phyloP scores from a whole-genome alignment of 2,888 invertebrate species.

The Heteromurus nitidus region DNA sequence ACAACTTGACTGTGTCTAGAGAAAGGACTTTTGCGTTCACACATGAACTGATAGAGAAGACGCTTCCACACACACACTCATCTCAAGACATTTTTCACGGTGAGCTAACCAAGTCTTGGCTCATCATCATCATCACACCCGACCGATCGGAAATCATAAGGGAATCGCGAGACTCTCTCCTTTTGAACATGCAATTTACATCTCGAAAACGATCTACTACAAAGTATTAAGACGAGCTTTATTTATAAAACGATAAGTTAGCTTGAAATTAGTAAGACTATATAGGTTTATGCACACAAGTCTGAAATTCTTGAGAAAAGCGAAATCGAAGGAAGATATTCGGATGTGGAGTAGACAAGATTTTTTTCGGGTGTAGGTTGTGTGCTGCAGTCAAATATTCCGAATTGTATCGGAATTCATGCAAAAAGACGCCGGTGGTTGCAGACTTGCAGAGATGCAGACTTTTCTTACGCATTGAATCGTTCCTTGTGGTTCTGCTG shows the following conservation, averaged over 20 bases:
- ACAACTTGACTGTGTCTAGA: neutral
- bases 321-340: too few relatives aligned
- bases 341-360: neutral
- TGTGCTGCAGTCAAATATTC: neutral
- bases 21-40: neutral
- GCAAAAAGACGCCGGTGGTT: slow-evolving; percentile 22
- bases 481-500: neutral
- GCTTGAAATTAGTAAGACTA: neutral
- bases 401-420: neutral
- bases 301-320: too few relatives aligned
- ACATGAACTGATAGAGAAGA: neutral
- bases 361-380: neutral
- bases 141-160: too few relatives aligned
- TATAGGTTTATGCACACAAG: neutral
- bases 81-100: too few relatives aligned
- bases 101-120: too few relatives aligned
- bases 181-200: neutral
- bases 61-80: too few relatives aligned
- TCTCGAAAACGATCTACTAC: neutral
- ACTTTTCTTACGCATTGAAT: too few relatives aligned
- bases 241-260: slow-evolving; percentile 31
- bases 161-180: neutral
- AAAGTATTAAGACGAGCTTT: slow-evolving; percentile 20
- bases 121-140: too few relatives aligned
- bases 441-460: neutral